Conservation (phyloP, 2,888 invertebrate species). For the Drosophila aldrichi region DNA sequence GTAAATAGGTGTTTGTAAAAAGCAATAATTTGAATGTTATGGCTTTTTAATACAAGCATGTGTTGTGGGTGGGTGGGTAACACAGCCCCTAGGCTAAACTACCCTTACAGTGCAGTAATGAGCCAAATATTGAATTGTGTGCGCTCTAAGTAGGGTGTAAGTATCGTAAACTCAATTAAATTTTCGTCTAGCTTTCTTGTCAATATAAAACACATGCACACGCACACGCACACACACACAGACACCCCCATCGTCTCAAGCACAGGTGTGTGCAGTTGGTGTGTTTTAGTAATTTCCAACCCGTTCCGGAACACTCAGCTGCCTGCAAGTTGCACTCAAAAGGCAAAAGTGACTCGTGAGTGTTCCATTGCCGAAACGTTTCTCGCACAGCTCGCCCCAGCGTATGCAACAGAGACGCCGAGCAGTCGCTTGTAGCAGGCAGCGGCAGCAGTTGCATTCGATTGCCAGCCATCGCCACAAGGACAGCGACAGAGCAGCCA, state of each 20-base stretch:
- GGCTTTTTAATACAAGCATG: constrained; percentile 39
- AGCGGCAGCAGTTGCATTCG: constrained; percentile 71
- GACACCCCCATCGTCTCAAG: neutral
- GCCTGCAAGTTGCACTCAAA: constrained; percentile 57
- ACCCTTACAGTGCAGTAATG: constrained; percentile 45
- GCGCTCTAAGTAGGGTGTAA: constrained; percentile 25
- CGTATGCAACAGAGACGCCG: constrained; percentile 48
- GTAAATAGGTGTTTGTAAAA: constrained; percentile 10
- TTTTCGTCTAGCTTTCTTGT: constrained; percentile 47
- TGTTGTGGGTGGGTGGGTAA: neutral
- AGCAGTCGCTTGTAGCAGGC: constrained; percentile 67
- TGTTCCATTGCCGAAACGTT: constrained; percentile 46
- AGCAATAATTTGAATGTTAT: constrained; percentile 51
- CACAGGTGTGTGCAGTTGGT: constrained; percentile 33
- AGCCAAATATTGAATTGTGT: constrained; percentile 65
- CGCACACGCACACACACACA: neutral
- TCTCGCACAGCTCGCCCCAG: constrained; percentile 28
- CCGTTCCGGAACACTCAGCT: constrained; percentile 41
- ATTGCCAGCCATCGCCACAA: constrained; percentile 53
- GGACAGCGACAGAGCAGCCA: constrained; percentile 4
- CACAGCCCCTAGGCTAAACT: constrained; percentile 37
- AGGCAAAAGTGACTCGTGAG: constrained; percentile 8
- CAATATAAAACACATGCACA: constrained; percentile 15
- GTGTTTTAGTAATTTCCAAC: neutral
- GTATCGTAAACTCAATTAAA: constrained; percentile 66